Conservation (phyloP, 1,140 invertebrate genomes). For the Drosophila pruinosa region DNA sequence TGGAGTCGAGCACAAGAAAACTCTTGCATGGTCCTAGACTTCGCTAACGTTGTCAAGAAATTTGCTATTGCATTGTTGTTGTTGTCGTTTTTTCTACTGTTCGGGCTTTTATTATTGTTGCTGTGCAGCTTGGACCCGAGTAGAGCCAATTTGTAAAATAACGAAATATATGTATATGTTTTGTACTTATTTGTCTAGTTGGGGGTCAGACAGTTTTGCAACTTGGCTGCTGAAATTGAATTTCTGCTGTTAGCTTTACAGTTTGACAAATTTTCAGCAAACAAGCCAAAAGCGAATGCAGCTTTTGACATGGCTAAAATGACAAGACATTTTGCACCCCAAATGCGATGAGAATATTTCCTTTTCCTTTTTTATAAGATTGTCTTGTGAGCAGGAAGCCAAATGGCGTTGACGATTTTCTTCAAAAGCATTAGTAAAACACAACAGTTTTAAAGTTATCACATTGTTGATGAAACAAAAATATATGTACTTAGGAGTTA, state of each 20-base stretch:
- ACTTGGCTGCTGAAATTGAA: conserved; percentile 67
- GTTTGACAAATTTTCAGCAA: conserved; percentile 71
- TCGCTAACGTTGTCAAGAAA: conserved; percentile 59
- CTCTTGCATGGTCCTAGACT: conserved; percentile 42
- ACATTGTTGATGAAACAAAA: not conserved
- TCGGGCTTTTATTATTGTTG: conserved; percentile 33
- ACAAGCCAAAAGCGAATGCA: conserved; percentile 60
- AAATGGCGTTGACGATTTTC: conserved; percentile 12
- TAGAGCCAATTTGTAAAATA: conserved; percentile 77
- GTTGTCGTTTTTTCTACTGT: conserved; percentile 42
- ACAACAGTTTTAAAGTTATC: conserved; percentile 1
- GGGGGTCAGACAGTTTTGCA: conserved; percentile 53
- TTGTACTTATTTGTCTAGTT: conserved; percentile 53
- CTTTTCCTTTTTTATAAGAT: conserved; percentile 1
- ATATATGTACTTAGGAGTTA: too few species aligned
- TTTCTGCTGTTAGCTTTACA: conserved; percentile 63
- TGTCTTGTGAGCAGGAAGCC: not conserved
- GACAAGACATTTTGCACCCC: conserved; percentile 15
- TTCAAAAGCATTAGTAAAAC: not conserved
- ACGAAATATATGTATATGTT: conserved; percentile 35
- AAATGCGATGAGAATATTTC: not conserved
- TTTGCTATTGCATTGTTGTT: conserved; percentile 19
- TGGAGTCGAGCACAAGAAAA: conserved; percentile 5
- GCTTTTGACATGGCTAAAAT: conserved; percentile 24
- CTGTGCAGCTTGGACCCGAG: conserved; percentile 21